Percentiles rank a stretch among this genome's conserved stretches.
Evolutionary conservation across 2,113 vertebrate genomes (phyloP).

Genomic region (Turnix velox): DNA sequence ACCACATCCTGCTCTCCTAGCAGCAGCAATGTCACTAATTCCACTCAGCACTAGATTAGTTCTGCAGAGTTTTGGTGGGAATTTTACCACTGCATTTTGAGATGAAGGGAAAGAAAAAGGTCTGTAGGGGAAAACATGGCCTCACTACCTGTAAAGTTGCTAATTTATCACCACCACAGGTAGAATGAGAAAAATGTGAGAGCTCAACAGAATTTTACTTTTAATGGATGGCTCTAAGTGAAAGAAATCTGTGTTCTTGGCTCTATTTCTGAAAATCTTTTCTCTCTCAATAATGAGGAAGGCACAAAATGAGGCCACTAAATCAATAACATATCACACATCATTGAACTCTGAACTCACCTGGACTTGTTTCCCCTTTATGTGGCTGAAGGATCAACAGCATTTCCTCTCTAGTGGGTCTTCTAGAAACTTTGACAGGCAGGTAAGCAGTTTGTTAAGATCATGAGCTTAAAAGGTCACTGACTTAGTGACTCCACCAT

Average conservation of each 20-base stretch:
- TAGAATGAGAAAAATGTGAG: neutral
- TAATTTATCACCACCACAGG: neutral
- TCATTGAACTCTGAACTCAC: neutral
- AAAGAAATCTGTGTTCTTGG: neutral
- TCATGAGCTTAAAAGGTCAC: neutral
- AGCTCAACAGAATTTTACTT: neutral
- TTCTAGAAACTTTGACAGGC: neutral
- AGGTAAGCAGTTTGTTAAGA: neutral
- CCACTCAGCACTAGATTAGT: neutral
- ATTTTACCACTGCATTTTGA: neutral
- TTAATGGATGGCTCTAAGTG: neutral
- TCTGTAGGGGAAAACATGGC: neutral
- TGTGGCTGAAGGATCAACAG: neutral
- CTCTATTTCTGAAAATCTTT: neutral
- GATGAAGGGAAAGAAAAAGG: neutral
- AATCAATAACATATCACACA: neutral
- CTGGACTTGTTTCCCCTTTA: neutral
- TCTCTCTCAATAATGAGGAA: neutral
- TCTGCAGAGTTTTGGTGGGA: neutral
- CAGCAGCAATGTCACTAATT: neutral
- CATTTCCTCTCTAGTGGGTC: neutral
- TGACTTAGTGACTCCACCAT: neutral
- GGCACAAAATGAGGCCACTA: neutral
- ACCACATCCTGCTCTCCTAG: neutral
- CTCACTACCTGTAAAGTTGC: neutral